Conservation (phyloP, 2,888 invertebrate genomes). For the Galeruca laticollis region DNA sequence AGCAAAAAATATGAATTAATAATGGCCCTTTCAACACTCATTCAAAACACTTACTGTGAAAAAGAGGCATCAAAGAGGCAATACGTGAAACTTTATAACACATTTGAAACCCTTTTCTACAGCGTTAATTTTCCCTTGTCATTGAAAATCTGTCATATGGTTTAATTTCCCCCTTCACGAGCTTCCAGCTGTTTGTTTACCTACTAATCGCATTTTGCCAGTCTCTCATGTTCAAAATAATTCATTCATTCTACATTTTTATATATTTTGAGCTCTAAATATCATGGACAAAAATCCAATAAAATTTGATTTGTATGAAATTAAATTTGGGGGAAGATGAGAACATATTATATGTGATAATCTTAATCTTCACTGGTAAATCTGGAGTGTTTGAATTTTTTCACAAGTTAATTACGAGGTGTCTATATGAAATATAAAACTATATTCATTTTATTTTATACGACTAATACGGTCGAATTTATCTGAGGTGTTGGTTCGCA, state of each 20-base stretch:
- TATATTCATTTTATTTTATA: too few relatives aligned
- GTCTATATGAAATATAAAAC: too few relatives aligned
- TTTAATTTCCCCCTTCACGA: slow-evolving; percentile 3
- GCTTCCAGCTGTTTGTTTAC: neutral
- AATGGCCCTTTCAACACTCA: neutral
- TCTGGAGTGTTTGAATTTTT: too few relatives aligned
- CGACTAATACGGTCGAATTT: too few relatives aligned
- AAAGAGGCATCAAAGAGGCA: slow-evolving; percentile 3
- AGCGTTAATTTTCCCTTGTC: slow-evolving; percentile 13
- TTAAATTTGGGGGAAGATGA: too few relatives aligned
- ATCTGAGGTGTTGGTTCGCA: too few relatives aligned
- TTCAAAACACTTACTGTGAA: slow-evolving; percentile 2
- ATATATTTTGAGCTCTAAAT: too few relatives aligned
- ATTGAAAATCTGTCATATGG: slow-evolving; percentile 11
- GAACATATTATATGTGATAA: too few relatives aligned
- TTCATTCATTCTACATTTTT: neutral
- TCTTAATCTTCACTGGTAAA: too few relatives aligned
- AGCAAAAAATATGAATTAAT: neutral
- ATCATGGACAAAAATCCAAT: too few relatives aligned
- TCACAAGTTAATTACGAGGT: too few relatives aligned
- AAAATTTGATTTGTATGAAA: too few relatives aligned
- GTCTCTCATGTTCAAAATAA: neutral
- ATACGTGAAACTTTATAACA: slow-evolving; percentile 12
- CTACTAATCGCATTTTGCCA: slow-evolving; percentile 14
- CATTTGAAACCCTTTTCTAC: slow-evolving; percentile 14